A percentile compares a stretch with the other conserved stretches of the same genome.
These are phyloP conservation scores for Phylloscopus collybita DNA, from an alignment of 2,797 vertebrate species.

Conservation along the genomic window DNA sequence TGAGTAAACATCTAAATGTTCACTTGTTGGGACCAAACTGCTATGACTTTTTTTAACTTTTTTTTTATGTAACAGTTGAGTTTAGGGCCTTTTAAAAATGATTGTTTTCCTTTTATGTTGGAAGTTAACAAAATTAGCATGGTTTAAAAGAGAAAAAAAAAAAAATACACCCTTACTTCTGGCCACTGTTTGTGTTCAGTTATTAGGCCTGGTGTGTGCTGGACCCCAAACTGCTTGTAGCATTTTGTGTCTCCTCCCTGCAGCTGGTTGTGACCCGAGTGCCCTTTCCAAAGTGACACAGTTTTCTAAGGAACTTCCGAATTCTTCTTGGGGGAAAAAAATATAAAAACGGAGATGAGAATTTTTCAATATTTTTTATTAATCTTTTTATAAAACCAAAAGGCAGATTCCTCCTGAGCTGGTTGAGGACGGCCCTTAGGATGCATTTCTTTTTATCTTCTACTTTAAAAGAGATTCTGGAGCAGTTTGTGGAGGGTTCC, in stretches of 20 bases:
- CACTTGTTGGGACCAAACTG: slow-evolving; percentile 81
- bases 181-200: slow-evolving; percentile 31
- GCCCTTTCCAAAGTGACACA: slow-evolving; percentile 71
- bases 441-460: slow-evolving; percentile 55
- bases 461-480: slow-evolving; percentile 31
- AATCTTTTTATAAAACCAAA: slow-evolving; percentile 82
- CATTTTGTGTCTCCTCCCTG: slow-evolving; percentile 62
- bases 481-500: slow-evolving; percentile 17
- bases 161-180: not conserved
- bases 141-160: not conserved
- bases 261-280: slow-evolving; percentile 64
- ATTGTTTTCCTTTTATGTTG: slow-evolving; percentile 65
- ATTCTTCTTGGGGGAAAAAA: slow-evolving; percentile 74
- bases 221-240: slow-evolving; percentile 64
- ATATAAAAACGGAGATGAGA: slow-evolving; percentile 71
- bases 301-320: slow-evolving; percentile 79
- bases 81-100: slow-evolving; percentile 70
- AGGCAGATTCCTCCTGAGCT: slow-evolving; percentile 61
- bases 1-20: slow-evolving; percentile 81
- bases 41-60: slow-evolving; percentile 51
- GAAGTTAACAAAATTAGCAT: slow-evolving; percentile 58
- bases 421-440: slow-evolving; percentile 41
- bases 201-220: slow-evolving; percentile 69
- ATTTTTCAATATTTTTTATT: slow-evolving; percentile 84
- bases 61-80: slow-evolving; percentile 71